These are phyloP conservation scores for Thamnaconus septentrionalis DNA, from an alignment of 2,113 vertebrate genomes.

Conservation along the genomic window DNA sequence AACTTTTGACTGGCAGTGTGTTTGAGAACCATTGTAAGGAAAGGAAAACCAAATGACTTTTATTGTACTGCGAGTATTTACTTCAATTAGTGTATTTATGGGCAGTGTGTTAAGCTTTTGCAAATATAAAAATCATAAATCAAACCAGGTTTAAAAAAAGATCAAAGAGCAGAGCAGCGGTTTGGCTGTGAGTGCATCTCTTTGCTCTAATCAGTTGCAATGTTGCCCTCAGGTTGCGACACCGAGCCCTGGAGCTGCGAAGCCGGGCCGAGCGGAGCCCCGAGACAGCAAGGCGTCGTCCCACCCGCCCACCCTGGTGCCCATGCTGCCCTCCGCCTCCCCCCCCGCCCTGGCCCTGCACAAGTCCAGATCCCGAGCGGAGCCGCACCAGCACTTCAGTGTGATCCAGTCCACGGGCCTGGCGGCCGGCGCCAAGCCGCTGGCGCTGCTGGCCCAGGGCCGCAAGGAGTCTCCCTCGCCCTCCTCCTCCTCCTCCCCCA, in stretches of 20 bases:
- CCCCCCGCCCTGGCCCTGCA: conserved; percentile 86
- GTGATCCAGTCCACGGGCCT: conserved; percentile 98
- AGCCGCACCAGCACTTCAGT: conserved; percentile 92
- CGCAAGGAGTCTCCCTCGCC: conserved; percentile 82
- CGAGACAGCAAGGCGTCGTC: conserved; percentile 83
- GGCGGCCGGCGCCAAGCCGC: conserved; percentile 87
- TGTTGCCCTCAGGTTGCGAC: conserved; percentile 79
- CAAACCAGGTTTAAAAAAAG: no score
- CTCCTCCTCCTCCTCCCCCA: conserved; percentile 70
- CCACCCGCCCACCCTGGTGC: conserved; percentile 82
- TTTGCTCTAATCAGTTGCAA: no score
- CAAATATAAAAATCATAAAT: no score
- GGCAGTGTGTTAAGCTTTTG: no score
- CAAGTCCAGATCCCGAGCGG: conserved; percentile 88
- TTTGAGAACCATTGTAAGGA: no score
- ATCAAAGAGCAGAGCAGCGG: no score
- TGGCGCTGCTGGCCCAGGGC: conserved; percentile 88
- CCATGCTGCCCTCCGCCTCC: conserved; percentile 83
- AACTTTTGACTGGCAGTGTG: no score
- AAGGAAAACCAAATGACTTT: no score
- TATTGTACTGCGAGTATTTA: no score
- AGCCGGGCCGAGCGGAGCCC: conserved; percentile 81
- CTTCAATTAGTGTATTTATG: no score
- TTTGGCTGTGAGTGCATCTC: no score
- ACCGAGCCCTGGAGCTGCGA: conserved; percentile 77